phyloP scores from a whole-genome alignment of 1,140 invertebrate species.

The Manduca sexta region DNA sequence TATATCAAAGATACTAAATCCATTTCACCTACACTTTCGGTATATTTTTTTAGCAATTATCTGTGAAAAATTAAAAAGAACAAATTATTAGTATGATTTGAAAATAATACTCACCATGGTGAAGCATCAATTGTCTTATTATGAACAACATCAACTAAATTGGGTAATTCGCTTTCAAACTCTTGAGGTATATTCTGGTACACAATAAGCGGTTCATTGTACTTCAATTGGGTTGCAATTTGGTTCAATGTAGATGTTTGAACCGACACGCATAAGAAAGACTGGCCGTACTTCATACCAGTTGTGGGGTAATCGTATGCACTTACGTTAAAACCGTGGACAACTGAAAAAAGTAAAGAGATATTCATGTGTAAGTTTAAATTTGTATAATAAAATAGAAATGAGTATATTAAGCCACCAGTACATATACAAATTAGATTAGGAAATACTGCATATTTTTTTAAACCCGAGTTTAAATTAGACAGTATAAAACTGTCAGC shows the following conservation, averaged over 20 bases:
- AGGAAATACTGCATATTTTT: no score
- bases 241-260: conserved; percentile 77
- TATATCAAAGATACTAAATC: conserved; percentile 4
- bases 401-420: no score
- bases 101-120: conserved; percentile 73
- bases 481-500: no score
- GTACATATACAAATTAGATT: no score
- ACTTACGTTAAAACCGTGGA: conserved; percentile 46
- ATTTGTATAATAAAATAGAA: no score
- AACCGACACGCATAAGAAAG: conserved; percentile 88
- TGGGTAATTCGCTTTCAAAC: conserved; percentile 71
- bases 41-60: no score
- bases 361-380: no score
- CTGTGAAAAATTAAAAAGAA: no score
- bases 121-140: conserved; percentile 75
- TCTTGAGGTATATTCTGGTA: conserved; percentile 70
- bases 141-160: conserved; percentile 77
- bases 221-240: conserved; percentile 82
- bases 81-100: no score
- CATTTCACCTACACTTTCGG: no score
- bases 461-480: no score
- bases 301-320: conserved; percentile 84
- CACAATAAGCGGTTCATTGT: conserved; percentile 79
- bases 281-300: conserved; percentile 86
- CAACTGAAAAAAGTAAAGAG: conserved; percentile 26